A percentile compares a stretch with the other conserved stretches of the same genome.
Conservation (phyloP, 2,888 invertebrate genomes). For the Drosophila borborema region DNA sequence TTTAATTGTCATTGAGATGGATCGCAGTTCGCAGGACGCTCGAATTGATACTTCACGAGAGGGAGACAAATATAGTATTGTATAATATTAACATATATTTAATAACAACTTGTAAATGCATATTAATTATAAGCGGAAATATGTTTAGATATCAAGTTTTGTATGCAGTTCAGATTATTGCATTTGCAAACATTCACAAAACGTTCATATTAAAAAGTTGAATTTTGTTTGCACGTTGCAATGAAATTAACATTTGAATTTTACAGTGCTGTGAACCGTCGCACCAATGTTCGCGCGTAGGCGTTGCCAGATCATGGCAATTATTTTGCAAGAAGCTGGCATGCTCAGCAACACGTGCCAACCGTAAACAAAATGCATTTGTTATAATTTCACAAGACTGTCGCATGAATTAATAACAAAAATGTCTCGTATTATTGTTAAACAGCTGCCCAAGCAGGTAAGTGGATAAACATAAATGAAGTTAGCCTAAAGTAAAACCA, state of each 20-base stretch:
- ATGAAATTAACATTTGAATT: background rate
- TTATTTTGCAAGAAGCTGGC: constrained; percentile 27
- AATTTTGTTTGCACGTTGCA: background rate
- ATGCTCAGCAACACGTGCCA: constrained; percentile 48
- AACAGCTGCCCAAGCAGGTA: constrained; percentile 95
- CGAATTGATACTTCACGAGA: too few relatives aligned
- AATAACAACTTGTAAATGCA: background rate
- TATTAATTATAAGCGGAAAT: background rate
- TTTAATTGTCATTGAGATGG: too few relatives aligned
- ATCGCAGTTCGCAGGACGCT: too few relatives aligned
- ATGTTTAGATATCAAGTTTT: background rate
- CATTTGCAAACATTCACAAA: background rate
- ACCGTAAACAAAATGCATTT: constrained; percentile 68
- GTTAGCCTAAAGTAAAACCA: background rate
- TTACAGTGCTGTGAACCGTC: background rate
- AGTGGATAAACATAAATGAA: constrained; percentile 77
- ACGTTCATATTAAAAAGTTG: background rate
- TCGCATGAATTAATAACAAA: constrained; percentile 9
- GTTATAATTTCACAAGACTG: constrained; percentile 14
- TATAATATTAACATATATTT: background rate
- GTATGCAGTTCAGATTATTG: background rate
- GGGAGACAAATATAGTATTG: too few relatives aligned
- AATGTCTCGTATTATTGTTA: constrained; percentile 93
- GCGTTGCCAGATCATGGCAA: background rate
- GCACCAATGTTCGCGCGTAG: background rate